Conservation (phyloP, 1,140 invertebrate species). For the Aphelenchoides besseyi region DNA sequence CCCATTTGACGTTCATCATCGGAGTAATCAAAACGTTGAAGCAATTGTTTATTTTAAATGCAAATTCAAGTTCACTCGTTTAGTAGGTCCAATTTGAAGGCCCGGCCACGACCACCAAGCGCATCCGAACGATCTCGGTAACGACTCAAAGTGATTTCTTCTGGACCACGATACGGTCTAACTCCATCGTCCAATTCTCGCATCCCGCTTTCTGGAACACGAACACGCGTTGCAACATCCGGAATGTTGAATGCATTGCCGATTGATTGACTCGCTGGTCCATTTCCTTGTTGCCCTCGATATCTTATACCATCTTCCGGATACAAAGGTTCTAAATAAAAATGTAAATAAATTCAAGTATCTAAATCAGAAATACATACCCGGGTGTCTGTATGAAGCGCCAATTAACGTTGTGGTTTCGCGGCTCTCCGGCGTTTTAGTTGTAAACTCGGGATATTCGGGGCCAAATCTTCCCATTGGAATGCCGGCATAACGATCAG, state of each 20-base stretch:
- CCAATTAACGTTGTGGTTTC: slow-evolving; percentile 9
- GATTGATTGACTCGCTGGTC: not conserved
- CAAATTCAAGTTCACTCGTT: not conserved
- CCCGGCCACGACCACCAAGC: not conserved
- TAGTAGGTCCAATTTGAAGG: slow-evolving; percentile 9
- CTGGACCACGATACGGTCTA: not conserved
- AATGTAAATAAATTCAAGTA: not conserved
- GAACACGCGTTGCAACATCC: not conserved
- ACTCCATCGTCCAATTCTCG: not conserved
- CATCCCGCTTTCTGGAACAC: not conserved
- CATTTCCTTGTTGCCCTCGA: not conserved
- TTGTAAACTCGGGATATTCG: not conserved
- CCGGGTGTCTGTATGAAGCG: not conserved
- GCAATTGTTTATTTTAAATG: not conserved
- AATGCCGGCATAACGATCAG: not conserved
- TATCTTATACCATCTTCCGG: not conserved
- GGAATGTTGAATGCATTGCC: not conserved
- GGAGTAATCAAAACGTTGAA: not conserved
- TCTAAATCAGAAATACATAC: not conserved
- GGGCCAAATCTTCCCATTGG: not conserved
- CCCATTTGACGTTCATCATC: too few species aligned
- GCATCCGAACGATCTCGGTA: not conserved
- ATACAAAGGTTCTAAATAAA: not conserved
- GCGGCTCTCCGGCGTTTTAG: not conserved
- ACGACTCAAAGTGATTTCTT: slow-evolving; percentile 2